phyloP scores from a whole-genome alignment of 2,888 invertebrate species.

The Netelia melanura region DNA sequence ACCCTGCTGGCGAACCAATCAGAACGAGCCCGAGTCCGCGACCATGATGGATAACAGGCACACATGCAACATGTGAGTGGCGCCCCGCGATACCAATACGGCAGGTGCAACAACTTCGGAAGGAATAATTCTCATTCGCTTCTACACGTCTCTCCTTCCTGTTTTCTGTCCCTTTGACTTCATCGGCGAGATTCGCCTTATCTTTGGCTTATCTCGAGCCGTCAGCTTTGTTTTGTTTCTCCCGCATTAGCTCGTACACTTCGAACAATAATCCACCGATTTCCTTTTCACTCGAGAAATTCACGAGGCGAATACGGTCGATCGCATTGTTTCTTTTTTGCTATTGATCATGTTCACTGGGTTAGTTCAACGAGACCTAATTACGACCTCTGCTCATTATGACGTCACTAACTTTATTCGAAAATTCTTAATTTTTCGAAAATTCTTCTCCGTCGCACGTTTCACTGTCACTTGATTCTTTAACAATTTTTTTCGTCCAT shows the following conservation, averaged over 20 bases:
- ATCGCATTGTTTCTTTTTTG: not conserved
- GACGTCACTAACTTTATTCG: not conserved
- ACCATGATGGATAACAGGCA: constrained; percentile 87
- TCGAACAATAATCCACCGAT: not conserved
- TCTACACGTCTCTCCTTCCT: constrained; percentile 19
- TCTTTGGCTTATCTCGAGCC: not conserved
- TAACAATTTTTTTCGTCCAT: constrained; percentile 5
- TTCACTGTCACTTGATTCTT: constrained; percentile 37
- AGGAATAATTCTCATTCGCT: constrained; percentile 57
- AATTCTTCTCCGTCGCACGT: constrained; percentile 2
- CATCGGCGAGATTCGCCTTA: not conserved
- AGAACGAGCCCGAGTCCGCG: constrained; percentile 85
- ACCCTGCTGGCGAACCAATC: constrained; percentile 83
- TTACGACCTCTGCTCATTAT: not conserved
- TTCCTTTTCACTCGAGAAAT: constrained; percentile 1
- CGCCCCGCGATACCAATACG: constrained; percentile 80
- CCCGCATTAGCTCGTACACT: not conserved
- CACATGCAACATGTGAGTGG: constrained; percentile 84
- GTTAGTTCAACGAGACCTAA: not conserved
- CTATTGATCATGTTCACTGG: not conserved
- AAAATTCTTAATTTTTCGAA: too few species aligned
- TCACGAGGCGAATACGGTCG: not conserved
- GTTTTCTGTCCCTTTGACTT: not conserved
- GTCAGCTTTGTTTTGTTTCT: not conserved
- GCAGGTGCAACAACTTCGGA: constrained; percentile 83